Conservation (phyloP, 1,140 invertebrate species). For the Aphaenogaster ashmeadi region DNA sequence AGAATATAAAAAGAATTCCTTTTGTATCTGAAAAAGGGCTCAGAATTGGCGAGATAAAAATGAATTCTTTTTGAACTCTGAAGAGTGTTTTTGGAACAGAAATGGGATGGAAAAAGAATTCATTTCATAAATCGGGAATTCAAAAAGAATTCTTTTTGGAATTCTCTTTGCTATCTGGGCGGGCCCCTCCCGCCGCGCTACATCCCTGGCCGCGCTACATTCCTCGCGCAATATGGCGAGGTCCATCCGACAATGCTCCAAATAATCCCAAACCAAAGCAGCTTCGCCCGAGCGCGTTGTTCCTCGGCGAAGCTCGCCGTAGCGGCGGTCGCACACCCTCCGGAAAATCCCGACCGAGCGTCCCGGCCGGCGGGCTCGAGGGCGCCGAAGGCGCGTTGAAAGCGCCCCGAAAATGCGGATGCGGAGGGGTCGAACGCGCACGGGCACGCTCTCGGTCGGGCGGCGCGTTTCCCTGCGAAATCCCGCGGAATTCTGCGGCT, state of each 20-base stretch:
- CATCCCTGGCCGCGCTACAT: neutral
- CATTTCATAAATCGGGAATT: no score
- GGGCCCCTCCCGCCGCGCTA: neutral
- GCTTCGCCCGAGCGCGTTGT: neutral
- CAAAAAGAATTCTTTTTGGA: no score
- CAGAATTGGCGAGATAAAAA: no score
- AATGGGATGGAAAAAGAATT: no score
- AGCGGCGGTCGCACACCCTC: neutral
- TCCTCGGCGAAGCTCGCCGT: neutral
- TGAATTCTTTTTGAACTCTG: no score
- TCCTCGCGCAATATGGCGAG: conserved; percentile 32
- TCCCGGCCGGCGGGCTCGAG: no score
- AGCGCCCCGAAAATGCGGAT: conserved; percentile 66
- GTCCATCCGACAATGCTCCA: neutral
- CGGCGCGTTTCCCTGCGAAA: conserved; percentile 66
- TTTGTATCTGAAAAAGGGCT: no score
- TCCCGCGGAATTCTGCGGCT: conserved; percentile 53
- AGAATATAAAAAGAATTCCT: no score
- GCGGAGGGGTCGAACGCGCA: conserved; percentile 74
- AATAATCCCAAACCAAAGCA: conserved; percentile 39
- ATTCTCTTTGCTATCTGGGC: no score
- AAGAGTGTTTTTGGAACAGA: no score
- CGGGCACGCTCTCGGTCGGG: conserved; percentile 79
- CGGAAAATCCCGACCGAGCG: neutral
- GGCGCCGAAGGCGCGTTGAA: neutral